Evolutionary conservation across 2,888 invertebrate genomes (phyloP).

Genomic region (Drosophila neutralis): DNA sequence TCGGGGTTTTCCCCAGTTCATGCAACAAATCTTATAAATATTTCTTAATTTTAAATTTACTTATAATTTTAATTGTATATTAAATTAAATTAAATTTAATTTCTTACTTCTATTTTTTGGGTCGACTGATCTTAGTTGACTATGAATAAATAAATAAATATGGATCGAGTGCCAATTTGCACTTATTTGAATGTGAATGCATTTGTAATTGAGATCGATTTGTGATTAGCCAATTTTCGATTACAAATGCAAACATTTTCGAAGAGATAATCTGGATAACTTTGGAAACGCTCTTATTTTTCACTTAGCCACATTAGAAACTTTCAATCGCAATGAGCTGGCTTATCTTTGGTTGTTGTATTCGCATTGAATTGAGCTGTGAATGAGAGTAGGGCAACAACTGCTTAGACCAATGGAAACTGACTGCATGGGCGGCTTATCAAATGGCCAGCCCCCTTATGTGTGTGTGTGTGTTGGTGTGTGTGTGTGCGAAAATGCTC

Average conservation of each 20-base stretch:
- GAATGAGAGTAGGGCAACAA: not conserved
- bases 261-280: not conserved
- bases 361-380: not conserved
- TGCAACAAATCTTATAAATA: no score
- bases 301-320: not conserved
- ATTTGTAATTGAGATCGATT: not conserved
- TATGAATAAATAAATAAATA: no score
- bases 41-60: no score
- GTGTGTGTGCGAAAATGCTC: conserved; percentile 10
- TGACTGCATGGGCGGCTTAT: conserved; percentile 30
- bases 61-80: no score
- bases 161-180: not conserved
- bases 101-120: no score
- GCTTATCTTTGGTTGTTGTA: not conserved
- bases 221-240: not conserved
- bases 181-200: not conserved
- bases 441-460: conserved; percentile 28
- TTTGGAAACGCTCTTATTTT: not conserved
- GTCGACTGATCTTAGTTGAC: no score
- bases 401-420: conserved; percentile 30
- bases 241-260: not conserved
- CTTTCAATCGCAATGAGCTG: not conserved
- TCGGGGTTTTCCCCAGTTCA: no score
- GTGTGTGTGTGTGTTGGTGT: not conserved
- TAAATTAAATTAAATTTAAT: no score